Percentiles rank a stretch among this genome's conserved stretches.
phyloP scores from a whole-genome alignment of 2,797 vertebrate genomes.

The Glyptemys insculpta region DNA sequence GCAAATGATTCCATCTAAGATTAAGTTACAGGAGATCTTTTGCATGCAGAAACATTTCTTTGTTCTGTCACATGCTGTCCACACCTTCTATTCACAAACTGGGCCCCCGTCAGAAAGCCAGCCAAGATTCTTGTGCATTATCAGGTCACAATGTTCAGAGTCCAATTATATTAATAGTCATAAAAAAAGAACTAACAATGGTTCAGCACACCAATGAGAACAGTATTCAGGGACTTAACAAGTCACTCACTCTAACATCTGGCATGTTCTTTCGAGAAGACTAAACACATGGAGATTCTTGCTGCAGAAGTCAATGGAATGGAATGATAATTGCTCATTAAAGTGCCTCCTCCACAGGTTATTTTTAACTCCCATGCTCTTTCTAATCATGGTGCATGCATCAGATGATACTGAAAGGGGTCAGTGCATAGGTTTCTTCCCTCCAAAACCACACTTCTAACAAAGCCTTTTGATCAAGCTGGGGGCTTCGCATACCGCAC shows the following conservation, averaged over 20 bases:
- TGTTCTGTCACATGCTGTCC: slow-evolving; percentile 57
- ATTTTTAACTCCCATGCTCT: slow-evolving; percentile 68
- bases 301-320: slow-evolving; percentile 67
- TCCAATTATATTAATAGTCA: slow-evolving; percentile 77
- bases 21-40: slow-evolving; percentile 56
- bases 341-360: slow-evolving; percentile 68
- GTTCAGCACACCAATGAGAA: slow-evolving; percentile 51
- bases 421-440: slow-evolving; percentile 49
- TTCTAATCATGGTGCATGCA: slow-evolving; percentile 62
- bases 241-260: slow-evolving; percentile 68
- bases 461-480: slow-evolving; percentile 41
- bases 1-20: slow-evolving; percentile 67
- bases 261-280: slow-evolving; percentile 65
- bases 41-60: slow-evolving; percentile 67
- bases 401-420: slow-evolving; percentile 69
- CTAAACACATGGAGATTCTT: slow-evolving; percentile 65
- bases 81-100: slow-evolving; percentile 54
- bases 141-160: slow-evolving; percentile 62
- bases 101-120: slow-evolving; percentile 52
- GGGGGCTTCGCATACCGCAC: not conserved
- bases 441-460: not conserved
- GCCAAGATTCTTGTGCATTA: slow-evolving; percentile 61
- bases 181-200: slow-evolving; percentile 36
- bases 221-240: slow-evolving; percentile 55
- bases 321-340: slow-evolving; percentile 76